Evolutionary conservation across 2,797 vertebrate genomes (phyloP).

Genomic region (Tolypeutes matacus): DNA sequence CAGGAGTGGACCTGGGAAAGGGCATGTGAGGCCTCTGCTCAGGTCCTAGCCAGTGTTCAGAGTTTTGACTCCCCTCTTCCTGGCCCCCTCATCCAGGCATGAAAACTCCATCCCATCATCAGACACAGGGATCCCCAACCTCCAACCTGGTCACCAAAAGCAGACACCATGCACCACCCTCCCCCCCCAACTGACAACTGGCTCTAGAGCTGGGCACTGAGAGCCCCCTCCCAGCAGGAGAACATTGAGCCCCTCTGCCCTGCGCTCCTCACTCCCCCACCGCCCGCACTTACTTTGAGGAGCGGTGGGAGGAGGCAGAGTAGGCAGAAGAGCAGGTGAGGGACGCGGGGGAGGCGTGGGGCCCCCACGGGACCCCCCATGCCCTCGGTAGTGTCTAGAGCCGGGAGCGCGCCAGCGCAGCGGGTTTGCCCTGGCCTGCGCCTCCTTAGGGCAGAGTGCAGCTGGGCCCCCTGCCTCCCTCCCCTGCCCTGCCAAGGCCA

Average conservation of each 20-base stretch:
- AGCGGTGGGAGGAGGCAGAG: constrained; percentile 77
- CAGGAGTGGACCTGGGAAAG: neutral
- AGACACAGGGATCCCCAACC: neutral
- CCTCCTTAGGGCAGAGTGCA: neutral
- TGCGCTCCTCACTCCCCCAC: neutral
- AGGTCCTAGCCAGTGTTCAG: too few relatives aligned
- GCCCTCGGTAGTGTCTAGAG: neutral
- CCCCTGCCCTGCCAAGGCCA: neutral
- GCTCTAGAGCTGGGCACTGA: neutral
- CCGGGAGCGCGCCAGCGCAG: accelerated
- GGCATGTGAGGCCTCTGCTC: neutral
- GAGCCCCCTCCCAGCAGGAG: neutral
- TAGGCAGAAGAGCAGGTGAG: constrained; percentile 68
- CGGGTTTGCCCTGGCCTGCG: accelerated
- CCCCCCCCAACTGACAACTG: neutral
- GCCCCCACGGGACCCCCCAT: constrained; percentile 42
- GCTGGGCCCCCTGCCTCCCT: too few relatives aligned
- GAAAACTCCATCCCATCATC: neutral
- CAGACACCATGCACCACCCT: neutral
- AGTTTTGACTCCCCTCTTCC: neutral
- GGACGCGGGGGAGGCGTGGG: neutral
- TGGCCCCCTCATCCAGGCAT: neutral
- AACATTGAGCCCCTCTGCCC: accelerated
- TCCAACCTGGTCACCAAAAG: neutral
- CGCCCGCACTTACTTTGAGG: constrained; percentile 83